Percentiles rank a stretch among this genome's conserved stretches.
Conservation (phyloP, 2,797 vertebrate species). For the Acanthurus leucopareius region DNA sequence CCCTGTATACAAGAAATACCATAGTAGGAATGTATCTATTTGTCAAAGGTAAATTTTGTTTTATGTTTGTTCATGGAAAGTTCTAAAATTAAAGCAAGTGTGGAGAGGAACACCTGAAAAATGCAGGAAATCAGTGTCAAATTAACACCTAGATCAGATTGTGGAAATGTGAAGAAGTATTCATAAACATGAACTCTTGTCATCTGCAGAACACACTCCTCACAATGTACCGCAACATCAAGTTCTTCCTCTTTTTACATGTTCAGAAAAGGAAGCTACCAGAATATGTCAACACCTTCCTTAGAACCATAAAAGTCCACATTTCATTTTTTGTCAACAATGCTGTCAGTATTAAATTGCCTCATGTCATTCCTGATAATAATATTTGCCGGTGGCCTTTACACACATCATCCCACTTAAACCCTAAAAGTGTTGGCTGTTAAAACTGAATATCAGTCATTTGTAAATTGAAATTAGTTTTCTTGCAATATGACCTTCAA, state of each 20-base stretch:
- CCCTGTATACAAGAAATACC: not conserved
- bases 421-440: slow-evolving; percentile 1
- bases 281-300: no score
- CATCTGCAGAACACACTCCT: not conserved
- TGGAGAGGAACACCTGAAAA: not conserved
- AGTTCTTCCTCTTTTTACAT: no score
- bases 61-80: not conserved
- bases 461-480: slow-evolving; percentile 39
- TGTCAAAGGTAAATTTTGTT: not conserved
- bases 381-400: slow-evolving; percentile 1
- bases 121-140: not conserved
- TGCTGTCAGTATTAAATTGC: not conserved
- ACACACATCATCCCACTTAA: slow-evolving; percentile 13
- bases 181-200: not conserved
- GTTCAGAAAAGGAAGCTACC: no score
- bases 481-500: slow-evolving; percentile 23
- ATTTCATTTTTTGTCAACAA: not conserved
- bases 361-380: slow-evolving; percentile 1
- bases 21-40: not conserved
- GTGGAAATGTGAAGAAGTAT: not conserved
- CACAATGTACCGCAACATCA: no score
- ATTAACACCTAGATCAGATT: not conserved
- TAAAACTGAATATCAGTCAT: slow-evolving; percentile 23
- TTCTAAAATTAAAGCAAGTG: not conserved
- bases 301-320: not conserved